Evolutionary conservation across 2,888 invertebrate species (phyloP), one percentile per base, ranked within the genome.

Genomic region (Eretmocerus hayati): DNA sequence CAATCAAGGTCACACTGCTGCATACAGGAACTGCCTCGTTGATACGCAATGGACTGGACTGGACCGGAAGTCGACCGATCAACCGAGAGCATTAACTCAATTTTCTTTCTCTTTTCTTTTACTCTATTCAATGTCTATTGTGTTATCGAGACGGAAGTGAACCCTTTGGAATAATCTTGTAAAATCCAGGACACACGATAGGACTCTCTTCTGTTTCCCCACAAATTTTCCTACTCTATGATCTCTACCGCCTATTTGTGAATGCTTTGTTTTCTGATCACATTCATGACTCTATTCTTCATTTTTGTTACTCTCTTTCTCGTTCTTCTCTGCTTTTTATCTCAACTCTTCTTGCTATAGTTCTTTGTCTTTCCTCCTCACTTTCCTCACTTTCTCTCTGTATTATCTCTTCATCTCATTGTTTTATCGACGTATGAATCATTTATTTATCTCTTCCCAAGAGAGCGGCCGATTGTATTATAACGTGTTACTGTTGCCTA

Each of bases 401-500:
- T 35, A 20, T 26, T 40, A 13, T 36, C 18, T 45, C 33, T 45
- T 32, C 37, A 26, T 42, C 23, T 41, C 43, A 57, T 54, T 58
- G 53, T 58, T 56, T 53, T 42, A 53, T 56, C 45, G 54, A 51
- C 36, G 48, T 51, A 48, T 54, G 47, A 46, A 51, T 40, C n/a
- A 11, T 32, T 13, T 37, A 3, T 26, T 22, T 45, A 33, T 40
- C 35, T 35, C 36, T 22, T 11, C 32, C 16, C 32, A 47, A 20
- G 36, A 42, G 43, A 42, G 46, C 37, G 41, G 52, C 56, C 42
- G 43, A 54, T 46, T 62, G 58, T 62, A 62, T 58, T 48, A 59
- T 62, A 58, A 57, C 48, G 58, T 58, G 54, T 60, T 51, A 48
- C 53, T 53, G 48, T 54, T 54, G 57, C 56, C 52, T 58, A 54